A percentile compares a stretch with the other conserved stretches of the same genome.
These are phyloP conservation scores for Puma concolor DNA, from an alignment of 2,113 vertebrate species.

Conservation along the genomic window DNA sequence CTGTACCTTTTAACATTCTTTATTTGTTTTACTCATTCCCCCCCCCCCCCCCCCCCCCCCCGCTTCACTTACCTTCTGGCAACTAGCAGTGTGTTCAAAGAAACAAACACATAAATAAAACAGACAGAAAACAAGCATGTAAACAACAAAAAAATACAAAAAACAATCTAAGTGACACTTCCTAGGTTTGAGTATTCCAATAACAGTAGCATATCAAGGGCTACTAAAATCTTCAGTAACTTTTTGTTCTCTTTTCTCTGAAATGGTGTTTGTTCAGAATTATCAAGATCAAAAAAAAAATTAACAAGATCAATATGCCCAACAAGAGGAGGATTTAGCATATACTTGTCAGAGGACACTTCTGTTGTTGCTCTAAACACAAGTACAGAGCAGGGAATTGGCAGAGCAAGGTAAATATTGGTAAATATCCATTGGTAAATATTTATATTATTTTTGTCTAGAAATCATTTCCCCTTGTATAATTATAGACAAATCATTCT, in stretches of 20 bases:
- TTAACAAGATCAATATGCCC: conserved; percentile 66
- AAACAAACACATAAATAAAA: not conserved
- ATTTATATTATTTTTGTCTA: not conserved
- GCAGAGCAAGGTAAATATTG: not conserved
- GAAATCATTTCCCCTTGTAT: not conserved
- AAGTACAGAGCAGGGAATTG: conserved; percentile 5
- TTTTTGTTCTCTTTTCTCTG: conserved; percentile 56
- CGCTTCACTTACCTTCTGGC: not conserved
- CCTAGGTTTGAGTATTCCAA: conserved; percentile 86
- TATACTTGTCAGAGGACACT: conserved; percentile 69
- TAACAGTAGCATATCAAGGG: conserved; percentile 82
- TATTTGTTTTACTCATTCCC: not conserved
- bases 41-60: too few species aligned
- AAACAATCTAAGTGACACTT: not conserved
- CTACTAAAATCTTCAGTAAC: conserved; percentile 59
- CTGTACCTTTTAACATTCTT: not conserved
- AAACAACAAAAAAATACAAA: not conserved
- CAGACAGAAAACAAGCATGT: not conserved
- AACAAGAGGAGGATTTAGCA: conserved; percentile 66
- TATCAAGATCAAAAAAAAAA: conserved; percentile 48
- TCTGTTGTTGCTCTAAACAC: conserved; percentile 87
- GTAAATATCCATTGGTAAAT: too few species aligned
- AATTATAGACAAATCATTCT: not conserved
- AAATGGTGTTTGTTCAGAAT: conserved; percentile 64
- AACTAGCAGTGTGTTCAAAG: not conserved